Evolutionary conservation across 2,113 vertebrate species (phyloP).

Genomic region (Rhagologus leucostigma): DNA sequence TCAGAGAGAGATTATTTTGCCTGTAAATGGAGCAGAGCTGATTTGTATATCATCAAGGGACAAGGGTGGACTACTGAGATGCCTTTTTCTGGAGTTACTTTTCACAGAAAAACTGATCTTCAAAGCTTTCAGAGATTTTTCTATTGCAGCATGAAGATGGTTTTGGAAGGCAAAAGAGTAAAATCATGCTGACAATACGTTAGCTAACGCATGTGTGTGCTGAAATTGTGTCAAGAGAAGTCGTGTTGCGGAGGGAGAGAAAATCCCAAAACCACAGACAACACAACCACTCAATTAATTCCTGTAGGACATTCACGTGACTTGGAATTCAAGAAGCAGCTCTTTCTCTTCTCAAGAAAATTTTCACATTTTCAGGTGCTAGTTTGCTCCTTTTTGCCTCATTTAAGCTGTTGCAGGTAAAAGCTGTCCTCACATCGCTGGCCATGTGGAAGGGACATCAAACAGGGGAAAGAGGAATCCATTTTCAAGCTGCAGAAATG

Average conservation of each 20-base stretch:
- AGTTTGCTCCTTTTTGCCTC: neutral
- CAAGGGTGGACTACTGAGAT: neutral
- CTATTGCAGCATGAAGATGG: neutral
- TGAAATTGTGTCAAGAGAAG: neutral
- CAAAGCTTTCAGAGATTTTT: neutral
- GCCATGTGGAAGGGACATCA: neutral
- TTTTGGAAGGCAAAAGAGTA: neutral
- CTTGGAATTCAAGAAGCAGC: neutral
- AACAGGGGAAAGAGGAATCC: neutral
- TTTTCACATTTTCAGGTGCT: neutral
- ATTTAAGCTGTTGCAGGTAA: neutral
- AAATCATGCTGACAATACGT: rapidly evolving
- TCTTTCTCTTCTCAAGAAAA: neutral
- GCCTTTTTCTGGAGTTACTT: neutral
- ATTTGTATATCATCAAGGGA: neutral
- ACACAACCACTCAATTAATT: neutral
- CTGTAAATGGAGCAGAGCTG: neutral
- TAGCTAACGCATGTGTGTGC: neutral
- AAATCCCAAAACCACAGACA: neutral
- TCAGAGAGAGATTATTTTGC: neutral
- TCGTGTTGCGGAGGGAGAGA: neutral
- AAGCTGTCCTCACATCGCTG: neutral
- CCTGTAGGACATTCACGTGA: neutral
- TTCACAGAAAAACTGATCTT: neutral
- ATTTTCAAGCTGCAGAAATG: neutral